phyloP scores from a whole-genome alignment of 2,888 invertebrate species.

The Pammene aurita region DNA sequence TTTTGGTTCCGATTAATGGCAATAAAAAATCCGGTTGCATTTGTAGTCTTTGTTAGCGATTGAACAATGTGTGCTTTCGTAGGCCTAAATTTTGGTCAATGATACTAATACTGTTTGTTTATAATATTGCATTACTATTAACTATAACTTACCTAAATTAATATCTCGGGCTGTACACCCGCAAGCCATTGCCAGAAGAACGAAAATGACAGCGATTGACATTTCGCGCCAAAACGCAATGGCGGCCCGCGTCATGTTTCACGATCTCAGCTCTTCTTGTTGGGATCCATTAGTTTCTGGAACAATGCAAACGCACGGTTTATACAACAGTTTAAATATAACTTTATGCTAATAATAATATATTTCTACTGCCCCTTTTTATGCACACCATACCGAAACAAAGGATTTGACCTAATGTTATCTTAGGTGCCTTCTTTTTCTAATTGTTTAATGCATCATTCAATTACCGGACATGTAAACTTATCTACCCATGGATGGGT shows the following conservation, averaged over 20 bases:
- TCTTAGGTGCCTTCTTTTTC: too few relatives aligned
- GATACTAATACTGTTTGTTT: too few relatives aligned
- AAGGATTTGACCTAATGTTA: neutral
- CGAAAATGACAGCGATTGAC: constrained; percentile 67
- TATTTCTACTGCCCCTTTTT: constrained; percentile 1
- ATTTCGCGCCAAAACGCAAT: constrained; percentile 76
- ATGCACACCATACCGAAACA: constrained; percentile 2
- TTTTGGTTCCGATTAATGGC: constrained; percentile 27
- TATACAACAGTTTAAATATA: constrained; percentile 23
- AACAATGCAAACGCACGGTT: constrained; percentile 58
- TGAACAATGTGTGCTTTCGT: too few relatives aligned
- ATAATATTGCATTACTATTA: too few relatives aligned
- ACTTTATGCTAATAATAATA: constrained; percentile 14
- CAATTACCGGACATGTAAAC: too few relatives aligned
- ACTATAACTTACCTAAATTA: constrained; percentile 68
- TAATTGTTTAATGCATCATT: too few relatives aligned
- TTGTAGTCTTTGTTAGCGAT: constrained; percentile 13
- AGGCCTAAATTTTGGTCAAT: too few relatives aligned
- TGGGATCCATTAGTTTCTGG: constrained; percentile 79
- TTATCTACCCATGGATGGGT: too few relatives aligned
- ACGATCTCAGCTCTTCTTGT: constrained; percentile 68
- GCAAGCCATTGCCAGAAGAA: constrained; percentile 62
- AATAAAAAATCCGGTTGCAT: constrained; percentile 39
- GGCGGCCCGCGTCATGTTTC: constrained; percentile 70
- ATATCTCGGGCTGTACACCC: constrained; percentile 70